Percentiles rank a stretch among this genome's conserved stretches.
phyloP scores from a whole-genome alignment of 2,113 vertebrate genomes.

The Rhegmatorhina hoffmannsi region DNA sequence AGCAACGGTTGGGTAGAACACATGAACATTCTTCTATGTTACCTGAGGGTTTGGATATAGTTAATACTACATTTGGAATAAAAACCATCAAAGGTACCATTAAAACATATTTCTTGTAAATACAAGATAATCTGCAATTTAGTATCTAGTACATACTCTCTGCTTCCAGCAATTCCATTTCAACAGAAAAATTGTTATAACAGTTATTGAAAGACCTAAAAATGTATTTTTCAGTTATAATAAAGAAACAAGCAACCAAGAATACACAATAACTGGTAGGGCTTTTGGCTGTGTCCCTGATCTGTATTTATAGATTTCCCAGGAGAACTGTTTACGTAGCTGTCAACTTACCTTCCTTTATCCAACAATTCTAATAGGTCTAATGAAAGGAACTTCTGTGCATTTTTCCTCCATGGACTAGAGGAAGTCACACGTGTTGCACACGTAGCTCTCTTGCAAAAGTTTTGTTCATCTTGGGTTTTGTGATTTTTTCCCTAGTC shows the following conservation, averaged over 20 bases:
- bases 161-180: background rate
- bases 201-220: background rate
- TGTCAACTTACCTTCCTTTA: background rate
- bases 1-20: constrained; percentile 78
- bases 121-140: background rate
- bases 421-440: background rate
- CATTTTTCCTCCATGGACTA: background rate
- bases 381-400: background rate
- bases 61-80: constrained; percentile 79
- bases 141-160: background rate
- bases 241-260: background rate
- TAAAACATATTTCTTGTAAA: background rate
- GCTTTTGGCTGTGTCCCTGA: background rate
- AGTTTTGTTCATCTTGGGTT: background rate
- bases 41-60: constrained; percentile 71
- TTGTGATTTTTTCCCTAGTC: background rate
- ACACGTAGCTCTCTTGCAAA: background rate
- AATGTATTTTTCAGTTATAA: background rate
- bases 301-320: background rate
- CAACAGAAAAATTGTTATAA: background rate
- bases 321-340: background rate
- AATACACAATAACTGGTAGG: background rate
- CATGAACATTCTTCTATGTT: constrained; percentile 69
- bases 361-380: background rate
- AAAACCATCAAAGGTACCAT: constrained; percentile 54